Evolutionary conservation across 2,113 vertebrate genomes (phyloP).

Genomic region (Anoplopoma fimbria): DNA sequence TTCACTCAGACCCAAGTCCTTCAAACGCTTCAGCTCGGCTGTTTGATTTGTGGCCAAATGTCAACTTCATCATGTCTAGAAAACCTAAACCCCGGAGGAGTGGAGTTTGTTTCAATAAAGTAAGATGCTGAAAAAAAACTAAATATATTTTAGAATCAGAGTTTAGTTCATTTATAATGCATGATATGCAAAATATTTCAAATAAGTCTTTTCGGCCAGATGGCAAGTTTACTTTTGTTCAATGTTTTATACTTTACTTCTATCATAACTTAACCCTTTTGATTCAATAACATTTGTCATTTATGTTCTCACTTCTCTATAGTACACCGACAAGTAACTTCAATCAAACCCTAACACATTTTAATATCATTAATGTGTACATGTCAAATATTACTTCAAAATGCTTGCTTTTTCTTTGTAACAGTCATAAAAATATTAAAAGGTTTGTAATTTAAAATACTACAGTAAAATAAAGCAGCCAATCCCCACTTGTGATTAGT

Average conservation of each 20-base stretch:
- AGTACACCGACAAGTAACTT: background rate
- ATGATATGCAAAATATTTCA: conserved; percentile 6
- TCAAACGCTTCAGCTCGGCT: background rate
- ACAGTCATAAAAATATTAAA: too few species aligned
- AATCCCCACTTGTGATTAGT: background rate
- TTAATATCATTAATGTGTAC: background rate
- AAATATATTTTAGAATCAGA: background rate
- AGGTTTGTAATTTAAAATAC: background rate
- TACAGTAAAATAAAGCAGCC: background rate
- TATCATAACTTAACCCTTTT: too few species aligned
- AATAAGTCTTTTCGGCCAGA: background rate
- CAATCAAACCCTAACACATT: background rate
- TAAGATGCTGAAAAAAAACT: background rate
- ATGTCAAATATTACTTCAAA: background rate
- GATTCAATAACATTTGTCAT: background rate
- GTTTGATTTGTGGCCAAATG: conserved; percentile 30
- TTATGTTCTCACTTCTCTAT: background rate
- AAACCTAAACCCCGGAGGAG: conserved; percentile 36
- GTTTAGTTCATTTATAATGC: conserved; percentile 30
- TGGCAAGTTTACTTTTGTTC: background rate
- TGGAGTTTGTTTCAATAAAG: conserved; percentile 1
- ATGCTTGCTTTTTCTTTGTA: background rate
- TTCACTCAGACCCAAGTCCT: conserved; percentile 14
- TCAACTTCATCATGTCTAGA: conserved; percentile 32
- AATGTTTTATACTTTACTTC: background rate